phyloP scores from a whole-genome alignment of 2,888 invertebrate species.

The Tipula helvola region DNA sequence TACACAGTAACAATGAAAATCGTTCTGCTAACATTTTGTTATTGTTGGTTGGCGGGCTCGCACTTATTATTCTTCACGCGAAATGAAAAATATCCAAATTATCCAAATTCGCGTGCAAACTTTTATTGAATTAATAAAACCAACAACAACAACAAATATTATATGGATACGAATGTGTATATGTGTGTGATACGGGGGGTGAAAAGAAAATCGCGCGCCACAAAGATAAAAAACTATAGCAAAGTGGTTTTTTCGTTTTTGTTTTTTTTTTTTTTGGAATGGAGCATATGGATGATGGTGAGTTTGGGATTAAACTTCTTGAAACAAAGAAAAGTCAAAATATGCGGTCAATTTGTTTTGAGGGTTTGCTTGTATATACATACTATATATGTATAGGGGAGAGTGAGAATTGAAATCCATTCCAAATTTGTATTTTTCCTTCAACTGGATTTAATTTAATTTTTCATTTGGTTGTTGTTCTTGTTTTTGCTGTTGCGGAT shows the following conservation, averaged over 20 bases:
- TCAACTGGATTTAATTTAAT: neutral
- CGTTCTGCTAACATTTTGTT: neutral
- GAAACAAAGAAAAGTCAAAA: neutral
- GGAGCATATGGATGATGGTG: neutral
- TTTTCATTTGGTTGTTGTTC: neutral
- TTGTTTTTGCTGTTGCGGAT: neutral
- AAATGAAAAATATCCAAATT: neutral
- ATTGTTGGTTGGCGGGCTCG: neutral
- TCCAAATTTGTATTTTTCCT: neutral
- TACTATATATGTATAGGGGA: neutral
- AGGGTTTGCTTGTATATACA: neutral
- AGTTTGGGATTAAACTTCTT: neutral
- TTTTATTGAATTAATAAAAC: neutral
- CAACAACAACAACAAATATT: neutral
- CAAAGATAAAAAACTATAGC: neutral
- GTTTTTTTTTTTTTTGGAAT: neutral
- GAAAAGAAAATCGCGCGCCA: neutral
- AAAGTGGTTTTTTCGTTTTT: neutral
- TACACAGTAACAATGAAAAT: neutral
- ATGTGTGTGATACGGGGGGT: neutral
- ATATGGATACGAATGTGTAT: neutral
- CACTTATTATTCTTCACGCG: neutral
- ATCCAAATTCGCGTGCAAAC: neutral
- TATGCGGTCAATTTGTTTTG: neutral
- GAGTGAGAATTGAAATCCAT: neutral